Percentiles rank a stretch among this genome's conserved stretches.
phyloP scores from a whole-genome alignment of 2,113 vertebrate species.

The Reinhardtius hippoglossoides region DNA sequence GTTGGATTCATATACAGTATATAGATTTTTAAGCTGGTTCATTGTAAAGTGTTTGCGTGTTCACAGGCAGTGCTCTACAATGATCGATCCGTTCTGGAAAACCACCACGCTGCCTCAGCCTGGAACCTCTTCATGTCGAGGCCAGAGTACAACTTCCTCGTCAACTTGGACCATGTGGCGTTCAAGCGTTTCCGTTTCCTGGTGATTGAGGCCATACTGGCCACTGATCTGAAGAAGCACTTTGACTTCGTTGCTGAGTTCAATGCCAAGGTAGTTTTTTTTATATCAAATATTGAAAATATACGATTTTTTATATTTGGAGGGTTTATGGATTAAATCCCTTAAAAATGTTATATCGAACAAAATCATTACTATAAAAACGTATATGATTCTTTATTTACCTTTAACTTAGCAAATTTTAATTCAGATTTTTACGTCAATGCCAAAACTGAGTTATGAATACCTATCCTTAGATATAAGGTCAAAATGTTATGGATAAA shows the following conservation, averaged over 20 bases:
- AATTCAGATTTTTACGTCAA: too few species aligned
- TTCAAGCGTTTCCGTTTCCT: conserved; percentile 99
- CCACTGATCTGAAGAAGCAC: conserved; percentile 98
- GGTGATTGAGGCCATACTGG: conserved; percentile 97
- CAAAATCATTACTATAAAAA: too few species aligned
- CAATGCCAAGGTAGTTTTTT: conserved; percentile 91
- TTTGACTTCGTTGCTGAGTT: conserved; percentile 98
- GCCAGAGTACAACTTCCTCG: conserved; percentile 95
- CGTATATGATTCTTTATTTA: too few species aligned
- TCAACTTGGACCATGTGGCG: conserved; percentile 93
- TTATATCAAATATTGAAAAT: neutral
- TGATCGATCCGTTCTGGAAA: conserved; percentile 96
- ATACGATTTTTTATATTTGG: too few species aligned
- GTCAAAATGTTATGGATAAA: too few species aligned
- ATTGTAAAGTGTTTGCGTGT: conserved; percentile 14
- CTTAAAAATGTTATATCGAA: neutral
- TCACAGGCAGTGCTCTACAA: conserved; percentile 95
- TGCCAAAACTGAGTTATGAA: too few species aligned
- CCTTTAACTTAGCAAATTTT: too few species aligned
- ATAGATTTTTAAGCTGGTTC: too few species aligned
- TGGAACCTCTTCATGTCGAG: conserved; percentile 98
- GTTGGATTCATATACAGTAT: too few species aligned
- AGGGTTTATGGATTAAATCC: too few species aligned
- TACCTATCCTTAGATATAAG: too few species aligned
- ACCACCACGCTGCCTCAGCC: conserved; percentile 96